These are phyloP conservation scores for Thecocarcelia acutangulata DNA, from an alignment of 2,888 invertebrate genomes.

Conservation along the genomic window DNA sequence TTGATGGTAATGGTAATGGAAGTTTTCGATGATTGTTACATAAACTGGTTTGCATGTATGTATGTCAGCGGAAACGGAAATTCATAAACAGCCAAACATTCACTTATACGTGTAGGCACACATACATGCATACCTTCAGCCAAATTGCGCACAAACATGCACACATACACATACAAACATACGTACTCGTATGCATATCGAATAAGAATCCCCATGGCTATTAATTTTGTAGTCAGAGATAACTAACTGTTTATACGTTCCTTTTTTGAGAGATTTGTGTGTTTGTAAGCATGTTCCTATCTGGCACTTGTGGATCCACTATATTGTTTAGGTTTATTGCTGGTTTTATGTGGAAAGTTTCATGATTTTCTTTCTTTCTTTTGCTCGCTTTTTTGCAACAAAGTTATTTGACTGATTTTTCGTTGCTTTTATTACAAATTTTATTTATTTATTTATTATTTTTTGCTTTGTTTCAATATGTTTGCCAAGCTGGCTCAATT, in stretches of 20 bases:
- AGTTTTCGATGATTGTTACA: constrained; percentile 33
- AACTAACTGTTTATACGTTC: constrained; percentile 51
- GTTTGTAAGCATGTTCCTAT: neutral
- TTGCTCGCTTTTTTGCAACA: neutral
- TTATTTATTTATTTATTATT: constrained; percentile 18
- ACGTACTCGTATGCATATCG: constrained; percentile 8
- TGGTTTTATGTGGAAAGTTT: constrained; percentile 58
- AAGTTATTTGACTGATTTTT: constrained; percentile 23
- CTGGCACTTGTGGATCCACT: constrained; percentile 53
- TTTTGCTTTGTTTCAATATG: neutral
- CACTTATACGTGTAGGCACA: neutral
- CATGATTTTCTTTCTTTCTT: constrained; percentile 10
- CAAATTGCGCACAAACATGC: constrained; percentile 27
- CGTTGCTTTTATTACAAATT: constrained; percentile 47
- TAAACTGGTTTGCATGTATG: constrained; percentile 35
- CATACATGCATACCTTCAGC: neutral
- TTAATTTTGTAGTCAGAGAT: constrained; percentile 62
- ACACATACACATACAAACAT: neutral
- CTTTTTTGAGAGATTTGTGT: constrained; percentile 6
- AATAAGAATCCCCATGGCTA: constrained; percentile 54
- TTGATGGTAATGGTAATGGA: constrained; percentile 10
- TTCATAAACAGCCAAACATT: constrained; percentile 37
- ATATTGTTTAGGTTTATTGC: constrained; percentile 59
- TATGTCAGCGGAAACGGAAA: constrained; percentile 59
- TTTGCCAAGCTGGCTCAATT: constrained; percentile 43